These are phyloP conservation scores for Argyra leucocephala DNA, from an alignment of 2,888 invertebrate species.

Conservation along the genomic window DNA sequence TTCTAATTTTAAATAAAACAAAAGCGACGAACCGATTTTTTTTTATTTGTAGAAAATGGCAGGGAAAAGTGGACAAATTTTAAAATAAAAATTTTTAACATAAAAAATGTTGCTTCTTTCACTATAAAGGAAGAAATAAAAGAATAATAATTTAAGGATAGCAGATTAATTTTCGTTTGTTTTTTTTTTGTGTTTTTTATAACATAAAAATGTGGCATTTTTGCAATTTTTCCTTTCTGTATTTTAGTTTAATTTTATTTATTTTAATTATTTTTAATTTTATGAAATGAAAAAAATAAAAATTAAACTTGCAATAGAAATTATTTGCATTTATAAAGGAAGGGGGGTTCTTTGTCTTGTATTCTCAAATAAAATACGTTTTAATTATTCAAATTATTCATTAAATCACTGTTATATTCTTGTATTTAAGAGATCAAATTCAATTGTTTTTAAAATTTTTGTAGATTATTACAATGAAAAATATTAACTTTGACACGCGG, in stretches of 20 bases:
- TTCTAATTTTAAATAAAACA: neutral
- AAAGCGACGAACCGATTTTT: neutral
- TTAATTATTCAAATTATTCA: too few relatives aligned
- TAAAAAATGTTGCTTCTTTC: too few relatives aligned
- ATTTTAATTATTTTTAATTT: neutral
- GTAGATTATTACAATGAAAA: too few relatives aligned
- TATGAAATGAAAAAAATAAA: neutral
- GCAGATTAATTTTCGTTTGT: neutral
- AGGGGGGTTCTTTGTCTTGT: too few relatives aligned
- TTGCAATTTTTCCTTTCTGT: neutral
- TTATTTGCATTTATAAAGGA: too few relatives aligned
- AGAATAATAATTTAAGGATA: neutral
- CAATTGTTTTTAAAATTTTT: too few relatives aligned
- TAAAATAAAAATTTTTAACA: neutral
- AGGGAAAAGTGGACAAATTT: neutral
- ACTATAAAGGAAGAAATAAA: neutral
- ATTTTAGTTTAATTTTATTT: neutral
- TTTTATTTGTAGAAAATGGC: neutral
- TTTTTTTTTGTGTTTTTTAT: neutral
- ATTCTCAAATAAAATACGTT: too few relatives aligned
- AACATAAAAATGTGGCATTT: neutral
- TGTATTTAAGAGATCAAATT: too few relatives aligned
- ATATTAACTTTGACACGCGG: too few relatives aligned
- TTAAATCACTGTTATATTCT: too few relatives aligned
- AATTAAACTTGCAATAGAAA: neutral